phyloP scores from a whole-genome alignment of 1,140 invertebrate species.

The Armadillidium nasatum region DNA sequence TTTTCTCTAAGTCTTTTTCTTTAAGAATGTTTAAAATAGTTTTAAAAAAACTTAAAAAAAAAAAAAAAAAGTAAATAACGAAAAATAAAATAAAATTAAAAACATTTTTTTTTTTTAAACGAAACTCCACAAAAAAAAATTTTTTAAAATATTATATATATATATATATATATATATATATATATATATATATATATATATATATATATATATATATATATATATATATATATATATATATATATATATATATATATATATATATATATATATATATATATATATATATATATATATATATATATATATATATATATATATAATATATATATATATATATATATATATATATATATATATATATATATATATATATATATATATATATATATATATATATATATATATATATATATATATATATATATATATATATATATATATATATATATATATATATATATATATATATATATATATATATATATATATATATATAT shows the following conservation, averaged over 20 bases:
- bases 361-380: constrained; percentile 15
- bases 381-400: background rate
- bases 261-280: too few species aligned
- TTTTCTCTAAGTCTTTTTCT: too few species aligned
- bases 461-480: background rate
- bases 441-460: background rate
- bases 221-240: constrained; percentile 6
- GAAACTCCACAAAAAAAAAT: too few species aligned
- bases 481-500: background rate
- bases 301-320: too few species aligned
- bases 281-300: too few species aligned
- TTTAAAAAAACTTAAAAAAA: too few species aligned
- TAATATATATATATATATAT: background rate
- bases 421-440: constrained; percentile 1
- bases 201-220: constrained; percentile 6
- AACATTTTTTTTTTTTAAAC: too few species aligned
- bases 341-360: background rate
- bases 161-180: background rate
- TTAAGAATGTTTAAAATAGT: too few species aligned
- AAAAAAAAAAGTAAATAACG: too few species aligned
- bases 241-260: constrained; percentile 6
- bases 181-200: constrained; percentile 6
- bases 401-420: constrained; percentile 6
- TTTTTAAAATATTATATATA: background rate
- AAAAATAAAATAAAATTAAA: too few species aligned